Percentiles rank a stretch among this genome's conserved stretches.
phyloP scores from a whole-genome alignment of 2,888 invertebrate species.

The Neria commutata region DNA sequence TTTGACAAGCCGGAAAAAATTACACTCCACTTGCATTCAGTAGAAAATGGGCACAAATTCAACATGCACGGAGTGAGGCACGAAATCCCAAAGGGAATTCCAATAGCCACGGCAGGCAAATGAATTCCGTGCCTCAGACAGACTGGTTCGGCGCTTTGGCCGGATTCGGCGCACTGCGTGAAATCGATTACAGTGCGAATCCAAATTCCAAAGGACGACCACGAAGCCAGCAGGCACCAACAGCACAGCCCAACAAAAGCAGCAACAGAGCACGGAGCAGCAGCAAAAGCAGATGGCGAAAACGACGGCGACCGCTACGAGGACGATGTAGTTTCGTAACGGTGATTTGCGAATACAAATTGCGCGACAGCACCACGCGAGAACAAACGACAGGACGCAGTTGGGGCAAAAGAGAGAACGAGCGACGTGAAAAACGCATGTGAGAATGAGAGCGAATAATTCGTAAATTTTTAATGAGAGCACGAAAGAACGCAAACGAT shows the following conservation, averaged over 20 bases:
- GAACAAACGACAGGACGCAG: conserved; percentile 14
- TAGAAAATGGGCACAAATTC: neutral
- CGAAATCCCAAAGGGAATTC: conserved; percentile 29
- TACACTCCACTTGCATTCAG: neutral
- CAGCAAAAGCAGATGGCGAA: conserved; percentile 7
- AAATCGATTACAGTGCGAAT: conserved; percentile 44
- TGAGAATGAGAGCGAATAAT: conserved; percentile 50
- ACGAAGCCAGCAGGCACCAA: neutral
- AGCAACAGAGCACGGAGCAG: neutral
- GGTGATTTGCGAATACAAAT: conserved; percentile 6
- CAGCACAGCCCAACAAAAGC: neutral
- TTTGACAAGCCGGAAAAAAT: too few species aligned
- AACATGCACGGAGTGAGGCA: neutral
- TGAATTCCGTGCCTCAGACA: neutral
- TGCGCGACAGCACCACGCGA: conserved; percentile 3
- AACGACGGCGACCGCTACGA: conserved; percentile 21
- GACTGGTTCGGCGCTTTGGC: neutral
- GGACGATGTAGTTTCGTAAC: conserved; percentile 3
- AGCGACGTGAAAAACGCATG: conserved; percentile 28
- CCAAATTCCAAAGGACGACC: conserved; percentile 32
- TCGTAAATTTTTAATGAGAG: conserved; percentile 53
- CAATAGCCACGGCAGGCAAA: neutral
- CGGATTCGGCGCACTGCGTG: conserved; percentile 51
- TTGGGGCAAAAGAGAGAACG: conserved; percentile 10
- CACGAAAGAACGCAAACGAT: too few species aligned